Evolutionary conservation across 2,113 vertebrate species (phyloP).

Genomic region (Bujurquina vittata): DNA sequence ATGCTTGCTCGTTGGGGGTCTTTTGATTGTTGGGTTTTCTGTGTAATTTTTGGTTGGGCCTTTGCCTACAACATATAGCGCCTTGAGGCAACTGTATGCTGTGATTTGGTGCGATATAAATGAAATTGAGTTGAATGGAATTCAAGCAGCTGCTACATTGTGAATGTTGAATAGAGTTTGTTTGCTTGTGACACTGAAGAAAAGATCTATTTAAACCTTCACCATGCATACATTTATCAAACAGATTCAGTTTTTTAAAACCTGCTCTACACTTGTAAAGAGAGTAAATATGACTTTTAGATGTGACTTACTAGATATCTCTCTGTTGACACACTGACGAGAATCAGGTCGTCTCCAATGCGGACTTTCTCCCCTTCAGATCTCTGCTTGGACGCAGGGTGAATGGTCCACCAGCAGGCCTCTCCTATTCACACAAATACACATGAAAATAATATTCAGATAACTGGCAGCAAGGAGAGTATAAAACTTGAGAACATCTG

Average conservation of each 20-base stretch:
- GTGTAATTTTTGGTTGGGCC: too few species aligned
- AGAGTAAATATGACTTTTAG: neutral
- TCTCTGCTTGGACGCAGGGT: constrained; percentile 96
- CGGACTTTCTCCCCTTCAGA: constrained; percentile 97
- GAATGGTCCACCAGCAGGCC: constrained; percentile 98
- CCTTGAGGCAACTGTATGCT: too few species aligned
- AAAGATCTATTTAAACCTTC: neutral
- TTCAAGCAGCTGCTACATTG: neutral
- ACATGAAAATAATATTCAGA: neutral
- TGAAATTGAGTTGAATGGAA: too few species aligned
- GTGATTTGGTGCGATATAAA: too few species aligned
- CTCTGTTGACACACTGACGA: constrained; percentile 96
- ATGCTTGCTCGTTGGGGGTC: too few species aligned
- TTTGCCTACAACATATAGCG: too few species aligned
- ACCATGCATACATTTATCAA: neutral
- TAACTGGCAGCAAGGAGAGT: neutral
- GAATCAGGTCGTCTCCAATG: constrained; percentile 96
- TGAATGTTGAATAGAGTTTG: neutral
- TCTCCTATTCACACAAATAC: constrained; percentile 82
- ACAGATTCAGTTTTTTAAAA: neutral
- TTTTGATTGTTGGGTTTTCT: too few species aligned
- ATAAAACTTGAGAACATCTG: neutral
- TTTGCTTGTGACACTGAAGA: neutral
- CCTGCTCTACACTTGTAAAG: neutral
- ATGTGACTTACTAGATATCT: constrained; percentile 87